These are phyloP conservation scores for Chaetura pelagica DNA, from an alignment of 2,113 vertebrate genomes.

Conservation along the genomic window DNA sequence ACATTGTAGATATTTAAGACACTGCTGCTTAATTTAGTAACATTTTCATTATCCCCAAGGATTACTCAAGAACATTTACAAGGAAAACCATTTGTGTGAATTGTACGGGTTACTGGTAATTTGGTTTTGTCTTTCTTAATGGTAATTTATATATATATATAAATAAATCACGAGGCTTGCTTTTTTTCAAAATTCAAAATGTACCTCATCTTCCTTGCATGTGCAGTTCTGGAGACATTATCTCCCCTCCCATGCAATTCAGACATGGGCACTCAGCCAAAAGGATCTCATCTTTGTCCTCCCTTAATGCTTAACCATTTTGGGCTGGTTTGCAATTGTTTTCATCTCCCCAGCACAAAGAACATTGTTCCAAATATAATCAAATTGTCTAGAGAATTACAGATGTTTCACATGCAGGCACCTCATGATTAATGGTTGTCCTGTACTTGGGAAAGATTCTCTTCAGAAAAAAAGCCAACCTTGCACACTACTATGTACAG, in stretches of 20 bases:
- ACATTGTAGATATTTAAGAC: slow-evolving; percentile 29
- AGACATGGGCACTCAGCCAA: not conserved
- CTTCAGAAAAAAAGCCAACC: not conserved
- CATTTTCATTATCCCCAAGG: slow-evolving; percentile 47
- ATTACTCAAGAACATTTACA: slow-evolving; percentile 62
- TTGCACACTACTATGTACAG: not conserved
- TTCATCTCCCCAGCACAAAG: not conserved
- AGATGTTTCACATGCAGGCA: not conserved
- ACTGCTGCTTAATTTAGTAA: slow-evolving; percentile 58
- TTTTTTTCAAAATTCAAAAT: not conserved
- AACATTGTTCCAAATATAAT: not conserved
- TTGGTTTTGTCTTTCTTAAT: slow-evolving; percentile 41
- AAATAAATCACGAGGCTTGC: not conserved
- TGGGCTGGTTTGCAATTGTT: not conserved
- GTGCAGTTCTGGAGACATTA: not conserved
- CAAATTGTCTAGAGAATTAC: not conserved
- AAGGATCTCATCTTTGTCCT: not conserved
- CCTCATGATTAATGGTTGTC: not conserved
- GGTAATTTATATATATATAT: not conserved
- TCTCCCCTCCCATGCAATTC: rapidly evolving
- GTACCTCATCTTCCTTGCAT: not conserved
- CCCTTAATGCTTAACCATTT: not conserved
- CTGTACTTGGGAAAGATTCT: not conserved
- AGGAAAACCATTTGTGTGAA: slow-evolving; percentile 53
- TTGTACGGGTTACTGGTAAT: not conserved